Conservation (phyloP, 2,797 vertebrate species). For the Phrynocephalus forsythii region DNA sequence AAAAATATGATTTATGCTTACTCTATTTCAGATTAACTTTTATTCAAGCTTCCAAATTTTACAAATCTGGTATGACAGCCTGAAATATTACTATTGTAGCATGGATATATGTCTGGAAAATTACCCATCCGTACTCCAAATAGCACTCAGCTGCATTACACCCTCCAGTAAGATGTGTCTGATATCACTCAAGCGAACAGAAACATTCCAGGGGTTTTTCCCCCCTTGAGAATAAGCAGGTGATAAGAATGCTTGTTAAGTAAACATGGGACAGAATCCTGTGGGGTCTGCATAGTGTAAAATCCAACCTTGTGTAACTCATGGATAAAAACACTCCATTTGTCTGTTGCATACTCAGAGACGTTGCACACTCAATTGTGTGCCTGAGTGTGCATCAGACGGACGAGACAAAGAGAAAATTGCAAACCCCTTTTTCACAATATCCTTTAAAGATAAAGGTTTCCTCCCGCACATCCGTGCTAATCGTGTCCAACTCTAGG, state of each 20-base stretch:
- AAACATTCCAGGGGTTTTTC: conserved; percentile 43
- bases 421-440: no score
- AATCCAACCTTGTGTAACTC: no score
- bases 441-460: no score
- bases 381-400: no score
- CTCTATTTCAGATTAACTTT: conserved; percentile 51
- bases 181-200: conserved; percentile 57
- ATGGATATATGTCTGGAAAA: conserved; percentile 65
- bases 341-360: no score
- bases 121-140: conserved; percentile 58
- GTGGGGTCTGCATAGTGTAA: no score
- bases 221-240: conserved; percentile 45
- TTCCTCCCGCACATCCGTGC: no score
- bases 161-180: conserved; percentile 43
- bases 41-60: conserved; percentile 53
- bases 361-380: no score
- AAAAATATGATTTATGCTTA: conserved; percentile 42
- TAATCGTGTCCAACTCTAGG: no score
- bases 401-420: no score
- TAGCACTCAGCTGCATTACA: conserved; percentile 52
- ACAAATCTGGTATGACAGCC: conserved; percentile 51
- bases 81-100: conserved; percentile 58
- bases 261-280: background rate
- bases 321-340: no score
- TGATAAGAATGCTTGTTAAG: conserved; percentile 45